Evolutionary conservation across 1,140 invertebrate genomes (phyloP), one percentile per base, ranked within the genome.

Genomic region (Callitettix versicolor): DNA sequence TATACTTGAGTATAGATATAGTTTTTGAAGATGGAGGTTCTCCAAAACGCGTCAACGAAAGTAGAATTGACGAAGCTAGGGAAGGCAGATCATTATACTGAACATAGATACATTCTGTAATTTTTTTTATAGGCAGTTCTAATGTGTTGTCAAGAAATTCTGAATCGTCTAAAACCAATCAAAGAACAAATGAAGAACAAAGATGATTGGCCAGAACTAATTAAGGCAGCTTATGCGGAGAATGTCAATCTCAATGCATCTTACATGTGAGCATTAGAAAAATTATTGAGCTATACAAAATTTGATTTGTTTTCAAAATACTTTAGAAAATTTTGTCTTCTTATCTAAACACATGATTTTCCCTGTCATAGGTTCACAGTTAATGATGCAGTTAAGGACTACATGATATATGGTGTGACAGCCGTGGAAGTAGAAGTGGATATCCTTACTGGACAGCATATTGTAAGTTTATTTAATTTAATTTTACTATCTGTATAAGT

Each of bases 361-460:
- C 17, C n/a, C n/a, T n/a, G n/a, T n/a, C n/a, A n/a, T 30, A 62
- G 57, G 53, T 62, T 57, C 43, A 62, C 56, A 22, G n/a, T n/a
- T 1, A 55, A 53, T 24, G 60, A 62, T 20, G n/a, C 46, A 53
- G 55, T 59, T 18, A 53, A 60, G 49, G 7, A 41, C 17, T 60
- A 60, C 47, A 21, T 36, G 33, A 59, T 59, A 44, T 60, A 60
- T 56, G 61, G 61, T 18, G 61, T 58, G 3, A 51, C 53, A 21
- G 43, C 56, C 1, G 53, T 53, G 1, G 85, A 88, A 69, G 75
- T 88, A 0, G 82, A 88, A 63, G 62, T 91, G 7, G 88, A 92
- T 64, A 72, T 88, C 9, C 69, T 91, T 14, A 90, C 86, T 3
- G 88, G 88, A 22, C 79, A 79, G 61, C 78, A 79, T 59, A 48